Evolutionary conservation across 1,140 invertebrate species (phyloP).

Genomic region (Notospermus geniculatus): DNA sequence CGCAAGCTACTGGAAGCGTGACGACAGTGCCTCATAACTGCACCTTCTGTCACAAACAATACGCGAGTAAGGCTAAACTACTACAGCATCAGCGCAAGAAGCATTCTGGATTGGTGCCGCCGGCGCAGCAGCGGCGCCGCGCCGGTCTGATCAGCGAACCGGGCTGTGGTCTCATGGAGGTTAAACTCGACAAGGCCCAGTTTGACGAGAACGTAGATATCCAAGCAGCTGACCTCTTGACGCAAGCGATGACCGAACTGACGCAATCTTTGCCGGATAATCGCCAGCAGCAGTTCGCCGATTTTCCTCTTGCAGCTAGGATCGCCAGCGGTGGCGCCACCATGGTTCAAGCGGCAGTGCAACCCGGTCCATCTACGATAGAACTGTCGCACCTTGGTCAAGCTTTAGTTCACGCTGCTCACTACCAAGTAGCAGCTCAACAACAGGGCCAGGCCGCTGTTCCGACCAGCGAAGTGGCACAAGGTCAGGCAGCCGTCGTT

Average conservation of each 20-base stretch:
- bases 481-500: too few species aligned
- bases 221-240: conserved; percentile 52
- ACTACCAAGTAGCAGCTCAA: too few species aligned
- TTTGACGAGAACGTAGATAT: conserved; percentile 21
- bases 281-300: conserved; percentile 30
- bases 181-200: conserved; percentile 16
- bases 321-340: conserved; percentile 11
- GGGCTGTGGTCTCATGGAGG: background rate
- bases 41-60: conserved; percentile 81
- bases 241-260: conserved; percentile 57
- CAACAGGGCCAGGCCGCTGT: too few species aligned
- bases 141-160: conserved; percentile 1
- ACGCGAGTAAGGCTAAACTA: conserved; percentile 75
- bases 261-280: conserved; percentile 45
- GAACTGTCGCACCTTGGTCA: conserved; percentile 51
- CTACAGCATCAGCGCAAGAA: conserved; percentile 78
- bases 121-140: conserved; percentile 22
- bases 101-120: conserved; percentile 61
- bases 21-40: conserved; percentile 74
- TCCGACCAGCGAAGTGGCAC: too few species aligned
- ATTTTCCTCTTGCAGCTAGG: conserved; percentile 11
- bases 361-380: conserved; percentile 37
- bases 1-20: conserved; percentile 71
- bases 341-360: conserved; percentile 23
- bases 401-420: conserved; percentile 32